Conservation (phyloP, 2,797 vertebrate genomes). For the Hydrophis major region DNA sequence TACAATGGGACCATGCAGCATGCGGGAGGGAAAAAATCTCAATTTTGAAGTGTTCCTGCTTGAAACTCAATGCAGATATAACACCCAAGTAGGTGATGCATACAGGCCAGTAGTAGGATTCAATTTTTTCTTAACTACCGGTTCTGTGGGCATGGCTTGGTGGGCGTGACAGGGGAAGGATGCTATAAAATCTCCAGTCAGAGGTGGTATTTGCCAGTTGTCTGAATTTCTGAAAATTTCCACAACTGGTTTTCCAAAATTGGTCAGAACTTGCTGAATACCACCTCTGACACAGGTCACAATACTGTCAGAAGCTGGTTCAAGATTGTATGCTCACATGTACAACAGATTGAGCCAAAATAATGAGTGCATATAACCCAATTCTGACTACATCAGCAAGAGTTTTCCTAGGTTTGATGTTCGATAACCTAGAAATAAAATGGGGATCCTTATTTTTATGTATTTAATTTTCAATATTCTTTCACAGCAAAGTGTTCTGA, state of each 20-base stretch:
- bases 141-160: too few species aligned
- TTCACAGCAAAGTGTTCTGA: not conserved
- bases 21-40: too few species aligned
- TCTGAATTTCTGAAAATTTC: too few species aligned
- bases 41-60: not conserved
- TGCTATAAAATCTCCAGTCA: too few species aligned
- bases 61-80: not conserved
- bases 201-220: too few species aligned
- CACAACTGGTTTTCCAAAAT: too few species aligned
- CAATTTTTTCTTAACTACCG: too few species aligned
- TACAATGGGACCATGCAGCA: not conserved
- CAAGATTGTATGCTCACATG: rapidly evolving
- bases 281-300: not conserved
- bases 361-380: not conserved
- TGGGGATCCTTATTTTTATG: not conserved
- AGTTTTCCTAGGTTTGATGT: not conserved
- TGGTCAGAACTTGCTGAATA: too few species aligned
- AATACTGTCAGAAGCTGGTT: not conserved
- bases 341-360: not conserved
- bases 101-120: not conserved
- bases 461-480: not conserved
- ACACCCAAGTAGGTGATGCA: not conserved
- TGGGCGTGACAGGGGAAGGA: too few species aligned
- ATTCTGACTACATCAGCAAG: not conserved
- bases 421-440: not conserved